phyloP scores from a whole-genome alignment of 2,888 invertebrate genomes.

The Plusia festucae region DNA sequence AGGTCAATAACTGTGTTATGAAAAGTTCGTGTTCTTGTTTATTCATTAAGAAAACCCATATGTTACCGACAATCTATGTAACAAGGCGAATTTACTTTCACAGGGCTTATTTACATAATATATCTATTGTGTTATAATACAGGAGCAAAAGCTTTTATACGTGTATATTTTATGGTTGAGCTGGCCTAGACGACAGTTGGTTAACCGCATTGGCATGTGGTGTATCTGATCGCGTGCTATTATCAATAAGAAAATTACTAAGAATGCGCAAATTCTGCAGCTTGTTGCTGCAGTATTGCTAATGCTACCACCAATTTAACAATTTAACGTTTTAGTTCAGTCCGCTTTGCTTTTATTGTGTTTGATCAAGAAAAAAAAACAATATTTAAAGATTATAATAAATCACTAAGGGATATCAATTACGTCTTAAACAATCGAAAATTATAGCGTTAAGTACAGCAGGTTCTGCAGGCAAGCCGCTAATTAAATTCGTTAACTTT shows the following conservation, averaged over 20 bases:
- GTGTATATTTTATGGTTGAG: background rate
- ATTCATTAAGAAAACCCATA: background rate
- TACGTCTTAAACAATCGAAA: slow-evolving; percentile 17
- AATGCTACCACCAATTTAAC: slow-evolving; percentile 13
- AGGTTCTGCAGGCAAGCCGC: slow-evolving; percentile 29
- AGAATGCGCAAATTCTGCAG: slow-evolving; percentile 32
- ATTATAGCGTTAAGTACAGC: slow-evolving; percentile 1
- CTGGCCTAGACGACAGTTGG: background rate
- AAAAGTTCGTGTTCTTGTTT: slow-evolving; percentile 1
- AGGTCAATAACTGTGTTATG: slow-evolving; percentile 12
- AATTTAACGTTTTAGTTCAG: background rate
- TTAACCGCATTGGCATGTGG: slow-evolving; percentile 17
- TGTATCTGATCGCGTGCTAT: slow-evolving; percentile 32
- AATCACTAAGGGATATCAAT: background rate
- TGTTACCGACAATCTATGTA: no score
- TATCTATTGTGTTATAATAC: background rate
- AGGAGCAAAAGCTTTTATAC: background rate
- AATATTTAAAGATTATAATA: background rate
- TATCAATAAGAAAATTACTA: slow-evolving; percentile 35
- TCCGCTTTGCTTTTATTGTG: background rate
- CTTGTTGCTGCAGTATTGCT: slow-evolving; percentile 22
- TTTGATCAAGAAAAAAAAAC: no score
- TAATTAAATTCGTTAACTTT: slow-evolving; percentile 51
- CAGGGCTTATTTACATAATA: no score
- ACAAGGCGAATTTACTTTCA: no score